These are phyloP conservation scores for Trichacis sp. DNA, from an alignment of 2,888 invertebrate species.

Conservation along the genomic window DNA sequence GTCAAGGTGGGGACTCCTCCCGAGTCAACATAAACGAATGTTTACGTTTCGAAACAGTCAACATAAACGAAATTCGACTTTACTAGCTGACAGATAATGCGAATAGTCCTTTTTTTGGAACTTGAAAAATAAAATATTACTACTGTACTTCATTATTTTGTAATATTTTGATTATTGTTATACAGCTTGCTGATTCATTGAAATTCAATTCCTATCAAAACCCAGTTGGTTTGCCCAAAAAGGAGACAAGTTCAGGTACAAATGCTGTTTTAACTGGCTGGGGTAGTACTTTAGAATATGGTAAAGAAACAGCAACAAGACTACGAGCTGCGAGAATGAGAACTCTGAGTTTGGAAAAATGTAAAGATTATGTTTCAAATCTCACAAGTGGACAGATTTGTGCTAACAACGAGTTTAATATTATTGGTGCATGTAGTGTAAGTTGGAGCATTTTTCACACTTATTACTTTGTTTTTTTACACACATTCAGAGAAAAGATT, in stretches of 20 bases:
- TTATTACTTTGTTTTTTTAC: no score
- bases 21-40: no score
- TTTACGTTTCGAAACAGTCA: no score
- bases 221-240: not conserved
- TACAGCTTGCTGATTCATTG: not conserved
- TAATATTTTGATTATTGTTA: no score
- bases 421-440: not conserved
- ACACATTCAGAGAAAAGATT: no score
- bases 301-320: not conserved
- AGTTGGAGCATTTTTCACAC: not conserved
- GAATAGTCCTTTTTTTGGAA: no score
- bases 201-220: not conserved
- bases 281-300: not conserved
- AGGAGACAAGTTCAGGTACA: not conserved
- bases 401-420: not conserved
- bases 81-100: no score
- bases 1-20: no score
- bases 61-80: no score
- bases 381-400: not conserved
- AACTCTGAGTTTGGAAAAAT: not conserved
- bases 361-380: not conserved
- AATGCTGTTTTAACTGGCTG: not conserved
- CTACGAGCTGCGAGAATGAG: not conserved
- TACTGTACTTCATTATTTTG: no score
- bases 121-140: no score